phyloP scores from a whole-genome alignment of 2,113 vertebrate species.

The Peromyscus californicus region DNA sequence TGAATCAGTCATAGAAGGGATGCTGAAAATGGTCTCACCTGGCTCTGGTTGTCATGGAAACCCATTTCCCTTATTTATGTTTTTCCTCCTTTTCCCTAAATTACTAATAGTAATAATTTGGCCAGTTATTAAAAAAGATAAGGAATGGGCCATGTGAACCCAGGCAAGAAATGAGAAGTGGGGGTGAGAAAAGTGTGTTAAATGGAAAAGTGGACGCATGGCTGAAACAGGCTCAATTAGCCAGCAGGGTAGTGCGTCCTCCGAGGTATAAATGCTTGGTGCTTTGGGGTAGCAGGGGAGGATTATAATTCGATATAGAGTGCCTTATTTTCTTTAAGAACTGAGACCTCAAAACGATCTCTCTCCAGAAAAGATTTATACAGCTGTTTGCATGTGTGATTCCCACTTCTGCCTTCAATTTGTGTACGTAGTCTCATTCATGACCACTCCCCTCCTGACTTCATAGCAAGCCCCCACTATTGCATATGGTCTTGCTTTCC shows the following conservation, averaged over 20 bases:
- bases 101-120: slow-evolving; percentile 65
- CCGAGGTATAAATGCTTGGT: not conserved
- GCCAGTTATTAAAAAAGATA: slow-evolving; percentile 61
- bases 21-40: slow-evolving; percentile 61
- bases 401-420: not conserved
- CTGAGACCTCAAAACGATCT: not conserved
- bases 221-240: slow-evolving; percentile 19
- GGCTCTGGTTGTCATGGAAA: slow-evolving; percentile 66
- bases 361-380: not conserved
- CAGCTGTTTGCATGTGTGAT: not conserved
- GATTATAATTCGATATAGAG: not conserved
- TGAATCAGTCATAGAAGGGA: slow-evolving; percentile 44
- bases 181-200: slow-evolving; percentile 47
- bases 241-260: not conserved
- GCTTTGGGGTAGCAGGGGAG: not conserved
- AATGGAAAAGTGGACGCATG: slow-evolving; percentile 39
- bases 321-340: not conserved
- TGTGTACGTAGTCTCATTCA: not conserved
- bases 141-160: slow-evolving; percentile 74
- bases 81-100: slow-evolving; percentile 55
- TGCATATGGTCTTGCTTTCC: not conserved
- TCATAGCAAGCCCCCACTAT: too few relatives aligned
- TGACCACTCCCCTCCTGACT: not conserved
- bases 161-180: slow-evolving; percentile 73
- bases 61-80: slow-evolving; percentile 54